phyloP scores from a whole-genome alignment of 1,140 invertebrate genomes.

The Daktulosphaira vitifoliae region DNA sequence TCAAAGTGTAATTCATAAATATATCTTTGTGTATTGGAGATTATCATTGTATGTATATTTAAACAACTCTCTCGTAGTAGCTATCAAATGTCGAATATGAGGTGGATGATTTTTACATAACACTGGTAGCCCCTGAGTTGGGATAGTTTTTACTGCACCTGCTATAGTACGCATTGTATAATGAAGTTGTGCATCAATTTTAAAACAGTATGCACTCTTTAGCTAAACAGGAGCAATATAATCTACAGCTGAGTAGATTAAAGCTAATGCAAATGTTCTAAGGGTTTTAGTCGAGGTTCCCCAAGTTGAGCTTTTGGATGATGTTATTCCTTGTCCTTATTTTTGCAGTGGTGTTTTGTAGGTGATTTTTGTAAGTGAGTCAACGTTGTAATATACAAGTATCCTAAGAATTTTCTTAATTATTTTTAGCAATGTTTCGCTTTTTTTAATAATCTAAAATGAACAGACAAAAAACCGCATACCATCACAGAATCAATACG shows the following conservation, averaged over 20 bases:
- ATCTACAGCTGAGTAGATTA: constrained; percentile 14
- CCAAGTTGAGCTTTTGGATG: no score
- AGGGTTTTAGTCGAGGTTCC: not conserved
- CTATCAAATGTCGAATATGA: not conserved
- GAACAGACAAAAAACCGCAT: no score
- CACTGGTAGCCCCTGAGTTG: not conserved
- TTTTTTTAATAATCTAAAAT: no score
- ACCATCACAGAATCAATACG: no score
- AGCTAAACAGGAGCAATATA: constrained; percentile 15
- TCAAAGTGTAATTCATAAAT: not conserved
- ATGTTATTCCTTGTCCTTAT: no score
- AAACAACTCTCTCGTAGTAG: not conserved
- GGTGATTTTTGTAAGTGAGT: no score
- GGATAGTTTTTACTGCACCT: constrained; percentile 21
- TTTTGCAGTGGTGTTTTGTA: no score
- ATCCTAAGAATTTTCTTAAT: no score
- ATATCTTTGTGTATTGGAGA: not conserved
- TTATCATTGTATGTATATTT: not conserved
- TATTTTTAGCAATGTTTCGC: no score
- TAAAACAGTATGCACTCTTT: not conserved
- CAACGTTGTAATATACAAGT: no score
- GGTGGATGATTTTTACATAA: no score
- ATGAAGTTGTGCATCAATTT: constrained; percentile 13
- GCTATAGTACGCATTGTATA: constrained; percentile 19
- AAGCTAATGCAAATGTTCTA: not conserved